These are phyloP conservation scores for Natrix natrix DNA, from an alignment of 2,797 vertebrate genomes.

Conservation along the genomic window DNA sequence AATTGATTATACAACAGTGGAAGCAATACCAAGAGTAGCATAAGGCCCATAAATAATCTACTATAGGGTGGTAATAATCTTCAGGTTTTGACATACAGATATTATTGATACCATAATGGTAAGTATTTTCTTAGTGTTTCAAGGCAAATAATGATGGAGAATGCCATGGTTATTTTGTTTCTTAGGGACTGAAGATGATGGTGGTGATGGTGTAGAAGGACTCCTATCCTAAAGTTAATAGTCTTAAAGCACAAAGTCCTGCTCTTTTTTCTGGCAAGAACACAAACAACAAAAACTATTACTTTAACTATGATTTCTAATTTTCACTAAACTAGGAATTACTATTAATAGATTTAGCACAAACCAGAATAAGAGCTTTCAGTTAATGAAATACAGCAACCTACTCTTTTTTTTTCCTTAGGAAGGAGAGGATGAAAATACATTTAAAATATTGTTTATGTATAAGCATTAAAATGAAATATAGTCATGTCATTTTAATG, in stretches of 20 bases:
- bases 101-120: not conserved
- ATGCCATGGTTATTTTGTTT: not conserved
- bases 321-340: not conserved
- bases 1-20: not conserved
- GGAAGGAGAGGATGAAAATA: not conserved
- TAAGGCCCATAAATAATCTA: not conserved
- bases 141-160: not conserved
- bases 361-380: not conserved
- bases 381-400: not conserved
- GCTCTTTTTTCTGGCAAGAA: not conserved
- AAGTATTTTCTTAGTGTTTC: not conserved
- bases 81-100: not conserved
- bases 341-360: not conserved
- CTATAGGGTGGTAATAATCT: not conserved
- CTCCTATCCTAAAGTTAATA: not conserved
- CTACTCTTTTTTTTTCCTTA: not conserved
- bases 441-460: not conserved
- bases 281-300: not conserved
- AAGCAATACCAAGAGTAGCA: not conserved
- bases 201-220: not conserved
- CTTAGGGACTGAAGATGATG: not conserved
- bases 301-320: not conserved
- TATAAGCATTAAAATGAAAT: not conserved
- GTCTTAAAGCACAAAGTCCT: not conserved
- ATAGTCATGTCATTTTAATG: not conserved